Conservation (phyloP, 2,888 invertebrate species). For the Synanthedon myopaeformis region DNA sequence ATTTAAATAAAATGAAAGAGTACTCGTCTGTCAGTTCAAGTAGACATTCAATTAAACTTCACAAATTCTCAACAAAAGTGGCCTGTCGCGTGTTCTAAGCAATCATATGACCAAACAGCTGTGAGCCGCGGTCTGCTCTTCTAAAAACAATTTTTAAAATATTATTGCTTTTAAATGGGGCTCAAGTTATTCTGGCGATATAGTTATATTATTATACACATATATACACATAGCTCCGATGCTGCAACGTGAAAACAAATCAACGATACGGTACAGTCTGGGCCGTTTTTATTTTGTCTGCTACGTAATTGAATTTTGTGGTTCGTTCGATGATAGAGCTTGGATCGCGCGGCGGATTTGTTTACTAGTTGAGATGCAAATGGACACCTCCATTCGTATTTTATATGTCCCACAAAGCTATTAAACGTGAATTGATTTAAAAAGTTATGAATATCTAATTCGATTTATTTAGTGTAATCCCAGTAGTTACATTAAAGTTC, state of each 20-base stretch:
- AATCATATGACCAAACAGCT: slow-evolving; percentile 24
- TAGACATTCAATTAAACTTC: slow-evolving; percentile 50
- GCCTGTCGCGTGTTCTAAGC: slow-evolving; percentile 21
- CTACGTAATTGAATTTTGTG: slow-evolving; percentile 63
- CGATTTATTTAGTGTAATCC: no score
- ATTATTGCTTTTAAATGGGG: not conserved
- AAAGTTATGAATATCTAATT: no score
- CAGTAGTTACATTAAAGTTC: no score
- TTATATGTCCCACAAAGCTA: not conserved
- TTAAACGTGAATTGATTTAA: not conserved
- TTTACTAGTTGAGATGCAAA: slow-evolving; percentile 18
- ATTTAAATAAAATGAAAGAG: slow-evolving; percentile 22
- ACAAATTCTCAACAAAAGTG: slow-evolving; percentile 40
- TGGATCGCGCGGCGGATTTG: slow-evolving; percentile 24
- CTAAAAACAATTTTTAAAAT: not conserved
- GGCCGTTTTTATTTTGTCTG: slow-evolving; percentile 60
- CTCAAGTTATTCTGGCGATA: not conserved
- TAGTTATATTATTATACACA: not conserved
- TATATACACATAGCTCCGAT: slow-evolving; percentile 8
- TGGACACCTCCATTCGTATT: not conserved
- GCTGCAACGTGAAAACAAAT: slow-evolving; percentile 56
- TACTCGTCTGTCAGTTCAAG: slow-evolving; percentile 17
- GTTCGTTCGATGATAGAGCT: slow-evolving; percentile 41
- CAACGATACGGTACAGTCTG: slow-evolving; percentile 44
- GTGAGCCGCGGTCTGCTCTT: slow-evolving; percentile 10